Conservation (phyloP, 2,113 vertebrate species). For the Arenaria interpres region DNA sequence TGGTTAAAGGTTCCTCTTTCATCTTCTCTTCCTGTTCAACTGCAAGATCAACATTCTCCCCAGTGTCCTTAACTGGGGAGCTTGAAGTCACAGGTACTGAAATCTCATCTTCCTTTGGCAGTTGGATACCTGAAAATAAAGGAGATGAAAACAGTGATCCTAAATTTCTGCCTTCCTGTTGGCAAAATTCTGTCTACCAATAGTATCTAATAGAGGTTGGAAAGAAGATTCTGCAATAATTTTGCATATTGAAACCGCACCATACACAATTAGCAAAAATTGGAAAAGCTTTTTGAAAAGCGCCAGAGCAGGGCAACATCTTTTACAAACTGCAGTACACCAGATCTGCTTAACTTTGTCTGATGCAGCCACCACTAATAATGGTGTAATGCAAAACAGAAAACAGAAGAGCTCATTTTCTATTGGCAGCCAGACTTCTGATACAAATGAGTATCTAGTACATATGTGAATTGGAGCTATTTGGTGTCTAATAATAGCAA, state of each 20-base stretch:
- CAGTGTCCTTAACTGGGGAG: constrained; percentile 71
- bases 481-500: neutral
- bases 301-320: neutral
- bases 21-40: constrained; percentile 77
- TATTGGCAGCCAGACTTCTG: neutral
- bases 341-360: neutral
- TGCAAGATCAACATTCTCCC: constrained; percentile 64
- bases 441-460: neutral
- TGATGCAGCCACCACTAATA: neutral
- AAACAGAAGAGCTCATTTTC: neutral
- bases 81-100: constrained; percentile 67
- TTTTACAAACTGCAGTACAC: neutral
- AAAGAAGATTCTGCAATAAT: neutral
- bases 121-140: constrained; percentile 66
- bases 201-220: neutral
- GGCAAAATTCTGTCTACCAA: neutral
- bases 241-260: neutral
- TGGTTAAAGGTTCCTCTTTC: constrained; percentile 82
- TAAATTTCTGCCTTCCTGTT: neutral
- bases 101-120: constrained; percentile 69
- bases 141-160: neutral
- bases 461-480: neutral
- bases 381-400: neutral
- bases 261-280: neutral
- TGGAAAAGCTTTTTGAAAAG: neutral